phyloP scores from a whole-genome alignment of 2,113 vertebrate genomes.

The Salvelinus fontinalis region DNA sequence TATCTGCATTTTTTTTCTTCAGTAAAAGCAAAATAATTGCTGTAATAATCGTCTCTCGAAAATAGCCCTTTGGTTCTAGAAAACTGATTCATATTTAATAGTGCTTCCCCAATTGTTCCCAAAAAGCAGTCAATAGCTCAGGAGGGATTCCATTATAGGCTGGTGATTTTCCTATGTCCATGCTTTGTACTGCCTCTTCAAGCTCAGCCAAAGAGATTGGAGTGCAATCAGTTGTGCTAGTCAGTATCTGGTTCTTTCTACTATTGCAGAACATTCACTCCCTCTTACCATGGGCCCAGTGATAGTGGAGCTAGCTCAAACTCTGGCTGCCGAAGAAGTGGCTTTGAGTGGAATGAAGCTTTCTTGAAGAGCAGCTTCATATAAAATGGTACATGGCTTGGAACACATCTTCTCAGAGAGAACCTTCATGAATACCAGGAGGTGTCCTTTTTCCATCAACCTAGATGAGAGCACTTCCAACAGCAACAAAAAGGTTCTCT shows the following conservation, averaged over 20 bases:
- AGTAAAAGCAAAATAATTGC: no score
- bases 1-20: no score
- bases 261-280: slow-evolving; percentile 15
- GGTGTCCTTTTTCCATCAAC: slow-evolving; percentile 5
- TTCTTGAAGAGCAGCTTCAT: not conserved
- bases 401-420: slow-evolving; percentile 8
- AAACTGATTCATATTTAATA: no score
- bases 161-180: no score
- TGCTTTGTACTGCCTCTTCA: no score
- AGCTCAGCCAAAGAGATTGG: no score
- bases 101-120: no score
- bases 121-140: no score
- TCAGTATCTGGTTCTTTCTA: not conserved
- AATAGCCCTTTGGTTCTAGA: no score
- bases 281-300: slow-evolving; percentile 15
- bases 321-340: slow-evolving; percentile 1
- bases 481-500: slow-evolving; percentile 4
- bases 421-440: not conserved
- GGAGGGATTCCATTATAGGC: no score
- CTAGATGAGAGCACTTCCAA: slow-evolving; percentile 14
- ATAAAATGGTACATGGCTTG: not conserved
- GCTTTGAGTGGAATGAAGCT: slow-evolving; percentile 9
- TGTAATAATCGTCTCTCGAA: no score
- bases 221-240: no score
- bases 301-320: slow-evolving; percentile 11